Conservation (phyloP, 2,888 invertebrate species). For the Andrena camellia region DNA sequence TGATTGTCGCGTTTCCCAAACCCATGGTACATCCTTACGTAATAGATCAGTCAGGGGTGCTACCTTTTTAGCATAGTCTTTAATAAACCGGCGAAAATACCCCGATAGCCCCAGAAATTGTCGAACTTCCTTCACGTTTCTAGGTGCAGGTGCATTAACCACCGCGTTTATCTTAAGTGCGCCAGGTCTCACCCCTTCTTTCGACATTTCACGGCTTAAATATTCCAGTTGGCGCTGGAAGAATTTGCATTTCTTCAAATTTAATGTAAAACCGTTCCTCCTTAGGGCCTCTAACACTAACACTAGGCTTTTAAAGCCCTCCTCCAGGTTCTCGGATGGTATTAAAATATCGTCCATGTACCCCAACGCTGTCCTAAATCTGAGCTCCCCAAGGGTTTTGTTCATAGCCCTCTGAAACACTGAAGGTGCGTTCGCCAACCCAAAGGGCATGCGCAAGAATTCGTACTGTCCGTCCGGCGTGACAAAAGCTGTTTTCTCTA, state of each 20-base stretch:
- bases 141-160: not conserved
- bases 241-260: not conserved
- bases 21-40: not conserved
- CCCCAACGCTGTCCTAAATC: not conserved
- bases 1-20: not conserved
- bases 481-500: not conserved
- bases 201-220: not conserved
- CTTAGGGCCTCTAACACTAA: not conserved
- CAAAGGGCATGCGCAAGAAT: conserved; percentile 13
- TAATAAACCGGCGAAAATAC: not conserved
- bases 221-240: not conserved
- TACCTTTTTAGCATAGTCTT: not conserved
- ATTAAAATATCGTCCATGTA: conserved; percentile 16
- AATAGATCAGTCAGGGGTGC: not conserved
- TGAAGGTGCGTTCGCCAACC: conserved; percentile 13
- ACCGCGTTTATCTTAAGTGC: not conserved
- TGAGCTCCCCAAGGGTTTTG: not conserved
- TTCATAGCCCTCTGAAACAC: conserved; percentile 14
- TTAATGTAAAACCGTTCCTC: not conserved
- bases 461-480: not conserved
- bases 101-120: not conserved
- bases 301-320: not conserved
- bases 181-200: not conserved
- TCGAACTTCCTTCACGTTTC: not conserved
- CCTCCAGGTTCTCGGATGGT: conserved; percentile 4